These are phyloP conservation scores for Molossus alvarezi DNA, from an alignment of 2,797 vertebrate species.

Conservation along the genomic window DNA sequence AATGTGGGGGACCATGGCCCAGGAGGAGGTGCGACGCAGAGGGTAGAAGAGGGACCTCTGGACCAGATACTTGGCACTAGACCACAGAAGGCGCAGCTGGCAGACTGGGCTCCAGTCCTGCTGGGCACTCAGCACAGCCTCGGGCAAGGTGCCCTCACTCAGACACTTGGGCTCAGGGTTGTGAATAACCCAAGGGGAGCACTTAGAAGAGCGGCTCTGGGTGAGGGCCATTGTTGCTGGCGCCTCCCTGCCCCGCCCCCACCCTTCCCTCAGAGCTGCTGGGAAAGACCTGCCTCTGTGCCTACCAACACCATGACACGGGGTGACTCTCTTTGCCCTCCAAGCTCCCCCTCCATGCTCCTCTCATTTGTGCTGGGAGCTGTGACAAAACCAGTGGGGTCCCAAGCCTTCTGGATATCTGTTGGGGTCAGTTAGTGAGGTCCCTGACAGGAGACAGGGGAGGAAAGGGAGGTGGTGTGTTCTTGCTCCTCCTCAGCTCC, in stretches of 20 bases:
- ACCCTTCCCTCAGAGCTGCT: constrained; percentile 91
- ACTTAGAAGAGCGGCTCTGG: background rate
- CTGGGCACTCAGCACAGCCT: background rate
- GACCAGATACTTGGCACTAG: background rate
- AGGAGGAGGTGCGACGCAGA: background rate
- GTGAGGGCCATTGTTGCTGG: background rate
- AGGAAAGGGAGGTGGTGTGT: no score
- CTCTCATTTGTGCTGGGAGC: background rate
- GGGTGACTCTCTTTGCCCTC: background rate
- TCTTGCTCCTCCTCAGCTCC: background rate
- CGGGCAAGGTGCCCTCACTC: background rate
- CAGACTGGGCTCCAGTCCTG: background rate
- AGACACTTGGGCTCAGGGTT: background rate
- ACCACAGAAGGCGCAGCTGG: background rate
- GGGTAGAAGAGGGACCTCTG: background rate
- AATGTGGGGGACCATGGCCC: background rate
- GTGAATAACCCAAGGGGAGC: background rate
- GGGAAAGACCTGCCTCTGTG: constrained; percentile 89
- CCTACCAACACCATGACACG: constrained; percentile 93
- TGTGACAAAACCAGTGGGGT: background rate
- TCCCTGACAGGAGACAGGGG: background rate
- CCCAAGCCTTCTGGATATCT: background rate
- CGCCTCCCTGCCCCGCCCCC: background rate
- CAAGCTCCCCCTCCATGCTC: background rate
- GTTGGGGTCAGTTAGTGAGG: background rate